Evolutionary conservation across 2,113 vertebrate genomes (phyloP).

Genomic region (Eulemur macaco): DNA sequence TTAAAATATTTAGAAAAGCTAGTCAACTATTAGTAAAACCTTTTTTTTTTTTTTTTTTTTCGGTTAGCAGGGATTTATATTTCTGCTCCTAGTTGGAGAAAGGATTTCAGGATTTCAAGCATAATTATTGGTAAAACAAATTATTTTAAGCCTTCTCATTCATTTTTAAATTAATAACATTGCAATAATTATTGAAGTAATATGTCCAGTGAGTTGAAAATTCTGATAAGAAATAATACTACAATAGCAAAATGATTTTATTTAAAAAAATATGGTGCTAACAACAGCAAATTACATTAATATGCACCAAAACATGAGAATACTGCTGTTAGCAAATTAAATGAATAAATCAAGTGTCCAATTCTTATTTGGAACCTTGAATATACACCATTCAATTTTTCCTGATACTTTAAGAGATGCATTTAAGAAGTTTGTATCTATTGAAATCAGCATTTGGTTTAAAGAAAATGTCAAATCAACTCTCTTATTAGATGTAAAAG

Average conservation of each 20-base stretch:
- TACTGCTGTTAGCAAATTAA: neutral
- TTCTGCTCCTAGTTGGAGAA: neutral
- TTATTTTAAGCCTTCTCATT: neutral
- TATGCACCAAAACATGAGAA: neutral
- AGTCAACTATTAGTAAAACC: neutral
- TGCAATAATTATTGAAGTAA: neutral
- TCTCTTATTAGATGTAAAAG: neutral
- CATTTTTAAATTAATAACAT: neutral
- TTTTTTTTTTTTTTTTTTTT: neutral
- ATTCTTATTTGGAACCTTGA: neutral
- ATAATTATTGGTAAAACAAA: neutral
- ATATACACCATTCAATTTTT: neutral
- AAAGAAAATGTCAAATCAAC: neutral
- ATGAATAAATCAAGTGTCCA: neutral
- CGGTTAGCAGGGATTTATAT: neutral
- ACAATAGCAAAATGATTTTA: neutral
- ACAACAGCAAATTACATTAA: neutral
- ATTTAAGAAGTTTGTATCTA: neutral
- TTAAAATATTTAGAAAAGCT: neutral
- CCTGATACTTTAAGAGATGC: neutral
- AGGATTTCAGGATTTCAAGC: neutral
- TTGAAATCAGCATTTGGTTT: neutral
- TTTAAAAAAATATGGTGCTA: neutral
- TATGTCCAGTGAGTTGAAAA: neutral
- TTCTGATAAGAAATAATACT: neutral